Conservation (phyloP, 1,140 invertebrate species). For the Procambarus clarkii region DNA sequence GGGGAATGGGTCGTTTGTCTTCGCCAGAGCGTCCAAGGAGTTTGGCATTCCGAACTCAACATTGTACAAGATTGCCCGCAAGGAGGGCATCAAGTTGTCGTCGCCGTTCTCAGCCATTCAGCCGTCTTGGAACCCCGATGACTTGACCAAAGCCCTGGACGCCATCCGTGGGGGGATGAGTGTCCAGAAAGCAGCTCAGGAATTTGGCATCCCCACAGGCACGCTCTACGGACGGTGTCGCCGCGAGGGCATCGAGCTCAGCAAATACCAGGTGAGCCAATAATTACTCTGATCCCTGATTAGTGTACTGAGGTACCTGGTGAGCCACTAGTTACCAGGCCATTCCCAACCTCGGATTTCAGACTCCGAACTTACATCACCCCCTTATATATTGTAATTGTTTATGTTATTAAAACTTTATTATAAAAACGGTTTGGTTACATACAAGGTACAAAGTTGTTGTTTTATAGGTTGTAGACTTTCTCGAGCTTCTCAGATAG, state of each 20-base stretch:
- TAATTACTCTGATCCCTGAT: too few species aligned
- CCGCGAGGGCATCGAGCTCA: conserved; percentile 87
- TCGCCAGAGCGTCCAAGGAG: conserved; percentile 88
- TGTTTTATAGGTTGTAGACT: too few species aligned
- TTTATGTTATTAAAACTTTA: too few species aligned
- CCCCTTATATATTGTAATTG: too few species aligned
- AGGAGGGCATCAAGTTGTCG: conserved; percentile 90
- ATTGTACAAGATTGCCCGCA: conserved; percentile 90
- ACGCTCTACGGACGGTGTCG: conserved; percentile 91
- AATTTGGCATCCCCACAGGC: conserved; percentile 89
- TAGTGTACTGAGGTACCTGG: too few species aligned
- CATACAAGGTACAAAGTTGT: too few species aligned
- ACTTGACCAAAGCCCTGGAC: conserved; percentile 87
- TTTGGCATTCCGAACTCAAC: conserved; percentile 93
- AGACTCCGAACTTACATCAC: too few species aligned
- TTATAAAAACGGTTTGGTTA: too few species aligned
- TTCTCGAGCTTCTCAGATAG: too few species aligned
- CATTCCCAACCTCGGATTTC: too few species aligned
- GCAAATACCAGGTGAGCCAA: conserved; percentile 71
- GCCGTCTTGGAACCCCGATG: conserved; percentile 89
- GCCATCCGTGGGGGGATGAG: conserved; percentile 88
- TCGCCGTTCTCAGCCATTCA: conserved; percentile 93
- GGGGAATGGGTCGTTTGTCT: background rate
- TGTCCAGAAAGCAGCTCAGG: conserved; percentile 89
- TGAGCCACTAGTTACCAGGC: too few species aligned